Evolutionary conservation across 2,113 vertebrate species (phyloP), one percentile per base, ranked within the genome.

Genomic region (Eretmochelys imbricata): DNA sequence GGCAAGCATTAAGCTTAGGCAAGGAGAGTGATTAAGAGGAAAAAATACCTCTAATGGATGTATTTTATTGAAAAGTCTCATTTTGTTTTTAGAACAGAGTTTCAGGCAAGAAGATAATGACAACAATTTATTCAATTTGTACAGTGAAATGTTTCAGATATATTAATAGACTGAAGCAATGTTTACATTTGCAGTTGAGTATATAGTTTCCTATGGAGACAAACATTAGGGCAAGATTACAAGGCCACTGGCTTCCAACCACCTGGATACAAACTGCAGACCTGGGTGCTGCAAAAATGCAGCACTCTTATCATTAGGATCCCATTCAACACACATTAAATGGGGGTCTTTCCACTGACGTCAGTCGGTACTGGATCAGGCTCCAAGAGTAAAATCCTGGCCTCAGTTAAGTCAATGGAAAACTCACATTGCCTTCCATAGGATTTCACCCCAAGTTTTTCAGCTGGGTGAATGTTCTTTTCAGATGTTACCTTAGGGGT

Each of bases 71-170:
- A 13, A 82, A 91, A 94, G 93, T 91, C 96, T 95, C 6, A 35
- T 79, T 94, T 96, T 76, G 78, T 65, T 97, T 95, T 89, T 84
- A 93, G 75, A 84, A 95, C 65, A 92, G 79, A 25, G 65, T 95
- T 96, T 95, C n/a, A 46, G 92, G 90, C 78, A 90, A 96, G 88
- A 95, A 90, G 80, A 96, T 95, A 94, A 97, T 92, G 94, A 94
- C 42, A 88, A 57, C 3, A 72, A 96, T 92, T 91, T 94, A 81
- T 88, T 91, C 38, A 50, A 31, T 85, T 85, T 94, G 59, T 22
- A 78, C 87, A 95, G 29, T 93, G 92, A 93, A 96, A 85, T 29
- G 78, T 89, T 97, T 92, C 80, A 92, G 87, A 55, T 85, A 31
- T 93, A 85, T 89, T 91, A 89, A 84, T 31, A 92, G 89, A 79